Evolutionary conservation across 1,140 invertebrate genomes (phyloP).

Genomic region (Cydia fagiglandana): DNA sequence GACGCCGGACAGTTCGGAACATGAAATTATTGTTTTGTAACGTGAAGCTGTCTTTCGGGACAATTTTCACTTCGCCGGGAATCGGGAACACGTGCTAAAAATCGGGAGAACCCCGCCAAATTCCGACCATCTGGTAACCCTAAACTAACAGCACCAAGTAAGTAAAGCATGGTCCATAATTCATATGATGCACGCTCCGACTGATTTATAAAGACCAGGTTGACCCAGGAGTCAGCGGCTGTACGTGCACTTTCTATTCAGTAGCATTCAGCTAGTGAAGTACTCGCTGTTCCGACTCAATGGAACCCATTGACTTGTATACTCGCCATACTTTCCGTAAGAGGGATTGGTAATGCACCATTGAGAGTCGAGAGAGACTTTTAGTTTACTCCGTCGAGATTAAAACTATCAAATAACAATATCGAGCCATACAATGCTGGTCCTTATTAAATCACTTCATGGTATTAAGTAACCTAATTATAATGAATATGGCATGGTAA

Average conservation of each 20-base stretch:
- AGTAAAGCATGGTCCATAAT: slow-evolving; percentile 16
- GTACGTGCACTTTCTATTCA: slow-evolving; percentile 31
- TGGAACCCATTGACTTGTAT: slow-evolving; percentile 6
- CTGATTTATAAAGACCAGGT: slow-evolving; percentile 22
- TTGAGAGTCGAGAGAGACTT: background rate
- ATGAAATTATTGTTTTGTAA: too few relatives aligned
- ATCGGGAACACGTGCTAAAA: too few relatives aligned
- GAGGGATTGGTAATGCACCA: slow-evolving; percentile 8
- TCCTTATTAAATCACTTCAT: too few relatives aligned
- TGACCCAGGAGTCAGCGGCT: slow-evolving; percentile 17
- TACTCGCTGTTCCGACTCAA: background rate
- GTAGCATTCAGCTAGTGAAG: slow-evolving; percentile 27
- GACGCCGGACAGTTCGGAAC: too few relatives aligned
- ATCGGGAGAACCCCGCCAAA: too few relatives aligned
- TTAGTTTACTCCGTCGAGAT: background rate
- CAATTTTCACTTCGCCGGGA: too few relatives aligned
- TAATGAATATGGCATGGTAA: too few relatives aligned
- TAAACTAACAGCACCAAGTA: background rate
- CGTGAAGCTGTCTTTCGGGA: too few relatives aligned
- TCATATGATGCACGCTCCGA: slow-evolving; percentile 18
- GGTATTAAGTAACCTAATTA: too few relatives aligned
- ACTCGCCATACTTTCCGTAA: slow-evolving; percentile 13
- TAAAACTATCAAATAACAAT: background rate
- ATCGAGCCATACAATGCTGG: background rate
- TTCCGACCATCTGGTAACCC: too few relatives aligned